phyloP scores from a whole-genome alignment of 2,888 invertebrate genomes.

The Tachina grossa region DNA sequence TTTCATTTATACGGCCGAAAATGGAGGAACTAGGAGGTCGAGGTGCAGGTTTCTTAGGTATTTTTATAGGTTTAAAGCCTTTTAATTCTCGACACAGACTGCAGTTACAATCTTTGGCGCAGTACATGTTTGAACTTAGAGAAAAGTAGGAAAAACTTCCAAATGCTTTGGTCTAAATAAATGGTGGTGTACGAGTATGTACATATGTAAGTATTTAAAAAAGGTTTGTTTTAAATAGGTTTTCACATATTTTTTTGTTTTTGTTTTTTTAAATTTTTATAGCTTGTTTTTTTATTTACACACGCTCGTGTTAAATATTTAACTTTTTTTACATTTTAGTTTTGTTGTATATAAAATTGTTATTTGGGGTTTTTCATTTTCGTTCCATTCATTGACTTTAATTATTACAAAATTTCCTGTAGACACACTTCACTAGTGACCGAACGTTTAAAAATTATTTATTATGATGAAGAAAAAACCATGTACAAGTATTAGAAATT shows the following conservation, averaged over 20 bases:
- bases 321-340: conserved; percentile 27
- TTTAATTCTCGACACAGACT: conserved; percentile 89
- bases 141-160: conserved; percentile 27
- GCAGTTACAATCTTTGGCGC: conserved; percentile 89
- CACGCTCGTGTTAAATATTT: conserved; percentile 28
- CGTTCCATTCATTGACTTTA: conserved; percentile 70
- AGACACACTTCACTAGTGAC: conserved; percentile 68
- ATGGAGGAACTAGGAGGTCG: conserved; percentile 76
- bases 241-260: conserved; percentile 60
- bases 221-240: conserved; percentile 22
- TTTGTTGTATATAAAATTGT: conserved; percentile 30
- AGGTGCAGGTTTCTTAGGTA: conserved; percentile 80
- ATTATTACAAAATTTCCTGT: conserved; percentile 69
- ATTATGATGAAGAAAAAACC: not conserved
- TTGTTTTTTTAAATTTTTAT: not conserved
- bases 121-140: conserved; percentile 84
- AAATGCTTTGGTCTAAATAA: conserved; percentile 49
- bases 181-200: not conserved
- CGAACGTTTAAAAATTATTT: conserved; percentile 28
- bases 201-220: conserved; percentile 13
- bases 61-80: conserved; percentile 84
- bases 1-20: conserved; percentile 80
- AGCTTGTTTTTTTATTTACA: conserved; percentile 6
- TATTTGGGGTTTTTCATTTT: conserved; percentile 38
- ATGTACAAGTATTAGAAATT: conserved; percentile 11